Conservation (phyloP, 2,113 vertebrate genomes). For the Microtus montanus region DNA sequence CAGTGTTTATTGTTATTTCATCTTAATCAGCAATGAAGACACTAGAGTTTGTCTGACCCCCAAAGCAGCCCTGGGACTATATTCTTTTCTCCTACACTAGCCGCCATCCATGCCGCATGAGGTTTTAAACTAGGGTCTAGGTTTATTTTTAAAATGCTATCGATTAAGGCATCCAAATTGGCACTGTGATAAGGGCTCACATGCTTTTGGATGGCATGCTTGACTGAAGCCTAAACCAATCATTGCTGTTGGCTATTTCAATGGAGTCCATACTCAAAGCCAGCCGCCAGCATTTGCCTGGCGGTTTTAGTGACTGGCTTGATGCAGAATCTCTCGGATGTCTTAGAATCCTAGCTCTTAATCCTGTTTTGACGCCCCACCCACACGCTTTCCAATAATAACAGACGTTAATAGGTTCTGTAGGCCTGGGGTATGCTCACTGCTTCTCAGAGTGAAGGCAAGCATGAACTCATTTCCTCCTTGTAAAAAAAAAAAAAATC, state of each 20-base stretch:
- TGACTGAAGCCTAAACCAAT: slow-evolving; percentile 27
- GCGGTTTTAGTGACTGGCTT: not conserved
- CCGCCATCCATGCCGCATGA: not conserved
- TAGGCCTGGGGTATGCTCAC: not conserved
- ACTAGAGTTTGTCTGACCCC: not conserved
- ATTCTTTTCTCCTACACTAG: not conserved
- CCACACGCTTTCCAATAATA: not conserved
- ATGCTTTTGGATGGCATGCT: slow-evolving; percentile 15
- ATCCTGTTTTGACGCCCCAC: not conserved
- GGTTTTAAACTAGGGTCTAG: not conserved
- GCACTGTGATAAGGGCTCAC: slow-evolving; percentile 39
- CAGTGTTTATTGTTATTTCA: not conserved
- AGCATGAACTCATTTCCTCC: not conserved
- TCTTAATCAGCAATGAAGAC: not conserved
- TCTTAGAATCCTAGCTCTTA: not conserved
- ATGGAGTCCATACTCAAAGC: not conserved
- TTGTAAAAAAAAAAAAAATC: not conserved
- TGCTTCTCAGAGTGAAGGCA: not conserved
- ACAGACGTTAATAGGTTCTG: not conserved
- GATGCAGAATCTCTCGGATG: not conserved
- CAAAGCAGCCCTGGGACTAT: not conserved
- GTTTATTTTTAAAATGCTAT: not conserved
- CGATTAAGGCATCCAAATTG: not conserved
- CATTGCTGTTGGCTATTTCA: slow-evolving; percentile 21
- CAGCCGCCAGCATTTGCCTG: slow-evolving; percentile 11